phyloP scores from a whole-genome alignment of 2,113 vertebrate genomes.

The Amphilophus citrinellus region DNA sequence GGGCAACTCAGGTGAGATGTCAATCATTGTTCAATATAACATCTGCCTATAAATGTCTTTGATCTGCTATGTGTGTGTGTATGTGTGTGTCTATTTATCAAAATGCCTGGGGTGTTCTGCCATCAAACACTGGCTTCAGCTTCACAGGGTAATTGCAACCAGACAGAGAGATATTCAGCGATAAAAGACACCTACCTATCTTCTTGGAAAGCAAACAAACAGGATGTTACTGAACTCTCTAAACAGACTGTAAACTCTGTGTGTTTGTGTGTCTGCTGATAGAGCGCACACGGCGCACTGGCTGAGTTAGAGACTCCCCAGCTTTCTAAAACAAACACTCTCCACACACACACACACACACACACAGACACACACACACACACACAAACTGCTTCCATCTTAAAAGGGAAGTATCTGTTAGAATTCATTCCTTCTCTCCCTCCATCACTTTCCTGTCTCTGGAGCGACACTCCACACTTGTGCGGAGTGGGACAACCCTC shows the following conservation, averaged over 20 bases:
- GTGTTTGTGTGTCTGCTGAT: background rate
- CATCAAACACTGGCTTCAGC: constrained; percentile 39
- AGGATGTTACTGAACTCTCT: constrained; percentile 18
- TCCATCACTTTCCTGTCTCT: constrained; percentile 15
- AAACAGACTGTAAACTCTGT: constrained; percentile 10
- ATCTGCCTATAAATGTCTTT: background rate
- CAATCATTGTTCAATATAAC: background rate
- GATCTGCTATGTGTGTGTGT: background rate
- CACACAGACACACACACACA: constrained; percentile 19
- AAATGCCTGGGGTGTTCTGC: background rate
- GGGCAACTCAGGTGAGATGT: constrained; percentile 27
- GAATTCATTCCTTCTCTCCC: constrained; percentile 46
- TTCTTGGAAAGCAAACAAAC: constrained; percentile 63
- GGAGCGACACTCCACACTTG: constrained; percentile 13
- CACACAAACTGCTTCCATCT: constrained; percentile 37
- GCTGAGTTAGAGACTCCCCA: constrained; percentile 57
- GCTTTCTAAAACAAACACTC: constrained; percentile 52
- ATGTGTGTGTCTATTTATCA: background rate
- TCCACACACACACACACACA: constrained; percentile 17
- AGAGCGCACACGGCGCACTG: constrained; percentile 4
- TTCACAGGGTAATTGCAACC: constrained; percentile 56
- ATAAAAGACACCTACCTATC: constrained; percentile 46
- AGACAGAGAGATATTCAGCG: constrained; percentile 27
- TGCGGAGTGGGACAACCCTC: constrained; percentile 46
- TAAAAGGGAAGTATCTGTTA: constrained; percentile 63